Percentiles rank a stretch among this genome's conserved stretches.
Conservation (phyloP, 2,113 vertebrate species). For the Corydoras maculifer region DNA sequence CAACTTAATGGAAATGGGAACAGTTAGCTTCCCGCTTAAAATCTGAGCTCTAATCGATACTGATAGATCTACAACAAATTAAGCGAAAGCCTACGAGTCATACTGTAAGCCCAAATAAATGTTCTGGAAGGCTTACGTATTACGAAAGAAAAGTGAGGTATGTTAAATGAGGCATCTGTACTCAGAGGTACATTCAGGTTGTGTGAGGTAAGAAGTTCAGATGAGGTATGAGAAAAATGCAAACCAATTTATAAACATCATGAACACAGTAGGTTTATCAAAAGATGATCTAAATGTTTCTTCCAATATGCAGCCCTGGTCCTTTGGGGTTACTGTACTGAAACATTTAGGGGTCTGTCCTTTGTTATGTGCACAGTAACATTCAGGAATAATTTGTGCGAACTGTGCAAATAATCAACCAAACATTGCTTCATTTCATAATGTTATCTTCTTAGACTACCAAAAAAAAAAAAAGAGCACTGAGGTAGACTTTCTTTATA, state of each 20-base stretch:
- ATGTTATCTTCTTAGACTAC: constrained; percentile 37
- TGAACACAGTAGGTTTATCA: constrained; percentile 43
- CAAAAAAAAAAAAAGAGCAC: constrained; percentile 47
- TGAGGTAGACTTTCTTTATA: constrained; percentile 76
- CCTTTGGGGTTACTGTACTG: constrained; percentile 28
- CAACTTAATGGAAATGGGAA: background rate
- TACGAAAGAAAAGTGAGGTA: constrained; percentile 38
- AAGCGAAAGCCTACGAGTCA: constrained; percentile 2
- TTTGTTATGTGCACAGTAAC: constrained; percentile 51
- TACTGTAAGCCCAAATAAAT: constrained; percentile 2
- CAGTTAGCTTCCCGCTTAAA: constrained; percentile 6
- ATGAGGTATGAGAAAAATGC: constrained; percentile 33
- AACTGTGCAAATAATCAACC: constrained; percentile 53
- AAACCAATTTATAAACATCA: constrained; percentile 34
- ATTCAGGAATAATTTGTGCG: constrained; percentile 47
- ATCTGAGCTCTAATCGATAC: constrained; percentile 7
- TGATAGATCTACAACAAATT: constrained; percentile 10
- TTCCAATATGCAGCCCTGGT: constrained; percentile 32
- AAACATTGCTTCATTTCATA: constrained; percentile 48
- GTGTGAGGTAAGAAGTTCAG: constrained; percentile 42
- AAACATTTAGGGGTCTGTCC: constrained; percentile 49
- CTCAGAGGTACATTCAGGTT: constrained; percentile 30
- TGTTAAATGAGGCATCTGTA: constrained; percentile 41
- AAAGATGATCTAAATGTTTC: constrained; percentile 42
- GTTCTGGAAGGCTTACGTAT: constrained; percentile 28